Percentiles rank a stretch among this genome's conserved stretches.
Evolutionary conservation across 2,113 vertebrate genomes (phyloP).

Genomic region (Herpetotheres cachinnans): DNA sequence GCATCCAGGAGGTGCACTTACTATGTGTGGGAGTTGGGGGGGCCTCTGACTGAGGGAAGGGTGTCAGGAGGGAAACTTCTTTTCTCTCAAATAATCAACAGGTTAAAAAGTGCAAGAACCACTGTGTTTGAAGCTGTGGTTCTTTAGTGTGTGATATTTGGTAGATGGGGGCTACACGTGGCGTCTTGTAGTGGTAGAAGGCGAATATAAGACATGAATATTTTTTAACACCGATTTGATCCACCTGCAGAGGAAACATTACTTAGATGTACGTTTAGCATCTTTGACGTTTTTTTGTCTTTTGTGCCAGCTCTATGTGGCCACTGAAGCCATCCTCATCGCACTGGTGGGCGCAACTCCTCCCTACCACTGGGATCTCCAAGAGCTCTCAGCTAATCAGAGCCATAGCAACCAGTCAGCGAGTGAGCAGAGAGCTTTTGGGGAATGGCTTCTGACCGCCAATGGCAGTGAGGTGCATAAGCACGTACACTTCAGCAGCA

Average conservation of each 20-base stretch:
- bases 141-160: neutral
- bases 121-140: neutral
- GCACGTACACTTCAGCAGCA: constrained; percentile 71
- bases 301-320: constrained; percentile 74
- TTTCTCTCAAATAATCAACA: neutral
- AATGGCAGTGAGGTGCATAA: constrained; percentile 70
- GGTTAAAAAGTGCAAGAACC: neutral
- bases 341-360: constrained; percentile 76
- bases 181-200: neutral
- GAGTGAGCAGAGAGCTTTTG: constrained; percentile 43
- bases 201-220: neutral
- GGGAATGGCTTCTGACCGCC: constrained; percentile 73
- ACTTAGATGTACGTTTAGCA: neutral
- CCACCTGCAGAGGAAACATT: neutral
- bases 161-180: neutral
- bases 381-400: constrained; percentile 52
- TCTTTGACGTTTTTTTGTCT: neutral
- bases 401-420: constrained; percentile 64
- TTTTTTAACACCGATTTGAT: neutral
- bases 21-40: neutral
- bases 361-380: constrained; percentile 77
- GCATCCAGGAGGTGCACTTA: neutral
- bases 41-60: neutral
- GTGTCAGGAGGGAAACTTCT: neutral
- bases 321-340: constrained; percentile 78